These are phyloP conservation scores for Tretioscincus oriximinensis DNA, from an alignment of 2,113 vertebrate genomes.

Conservation along the genomic window DNA sequence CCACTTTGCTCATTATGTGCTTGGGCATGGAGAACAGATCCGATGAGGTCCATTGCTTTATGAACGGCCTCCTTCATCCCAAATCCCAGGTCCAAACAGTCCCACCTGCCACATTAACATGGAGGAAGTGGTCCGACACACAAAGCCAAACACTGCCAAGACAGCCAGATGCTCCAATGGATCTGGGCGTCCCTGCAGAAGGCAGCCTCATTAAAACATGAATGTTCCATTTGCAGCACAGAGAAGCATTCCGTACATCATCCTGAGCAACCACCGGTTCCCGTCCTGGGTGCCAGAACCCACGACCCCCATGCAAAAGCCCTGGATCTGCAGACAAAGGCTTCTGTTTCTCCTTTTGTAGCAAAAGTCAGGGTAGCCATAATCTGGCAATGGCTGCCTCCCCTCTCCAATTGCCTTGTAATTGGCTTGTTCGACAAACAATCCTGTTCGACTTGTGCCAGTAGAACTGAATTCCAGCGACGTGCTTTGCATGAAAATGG, in stretches of 20 bases:
- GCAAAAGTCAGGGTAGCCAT: not conserved
- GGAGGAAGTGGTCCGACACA: not conserved
- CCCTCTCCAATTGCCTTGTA: constrained; percentile 12
- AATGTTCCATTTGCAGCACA: not conserved
- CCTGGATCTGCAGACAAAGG: not conserved
- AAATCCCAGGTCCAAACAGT: not conserved
- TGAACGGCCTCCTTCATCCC: not conserved
- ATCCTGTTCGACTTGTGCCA: not conserved
- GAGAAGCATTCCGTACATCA: not conserved
- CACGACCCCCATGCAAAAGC: not conserved
- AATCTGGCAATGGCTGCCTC: not conserved
- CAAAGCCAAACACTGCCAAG: not conserved
- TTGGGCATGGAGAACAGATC: not conserved
- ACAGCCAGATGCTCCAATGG: not conserved
- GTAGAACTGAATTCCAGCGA: constrained; percentile 14
- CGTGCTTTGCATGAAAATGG: not conserved
- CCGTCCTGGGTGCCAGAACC: not conserved
- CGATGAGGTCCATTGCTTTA: not conserved
- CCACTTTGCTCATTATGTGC: too few species aligned
- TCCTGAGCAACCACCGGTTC: not conserved
- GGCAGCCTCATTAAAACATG: not conserved
- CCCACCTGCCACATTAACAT: too few species aligned
- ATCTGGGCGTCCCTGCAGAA: not conserved
- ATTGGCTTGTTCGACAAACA: not conserved
- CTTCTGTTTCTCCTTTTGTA: not conserved